Evolutionary conservation across 2,113 vertebrate genomes (phyloP).

Genomic region (Hydropotes inermis): DNA sequence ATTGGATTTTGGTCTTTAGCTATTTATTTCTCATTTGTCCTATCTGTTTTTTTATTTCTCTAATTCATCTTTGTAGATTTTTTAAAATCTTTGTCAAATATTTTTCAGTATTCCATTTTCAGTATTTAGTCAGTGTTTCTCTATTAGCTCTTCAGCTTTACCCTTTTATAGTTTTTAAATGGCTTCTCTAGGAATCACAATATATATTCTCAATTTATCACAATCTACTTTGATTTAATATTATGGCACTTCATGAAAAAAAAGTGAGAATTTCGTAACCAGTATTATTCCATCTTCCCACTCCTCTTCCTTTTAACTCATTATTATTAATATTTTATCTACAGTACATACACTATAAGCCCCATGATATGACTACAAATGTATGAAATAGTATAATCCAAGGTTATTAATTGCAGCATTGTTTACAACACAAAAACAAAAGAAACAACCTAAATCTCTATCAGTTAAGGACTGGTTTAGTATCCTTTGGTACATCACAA

Average conservation of each 20-base stretch:
- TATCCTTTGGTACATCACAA: neutral
- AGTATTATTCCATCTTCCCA: neutral
- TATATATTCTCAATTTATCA: neutral
- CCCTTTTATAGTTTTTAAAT: neutral
- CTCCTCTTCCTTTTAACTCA: neutral
- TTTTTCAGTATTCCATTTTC: neutral
- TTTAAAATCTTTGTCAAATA: neutral
- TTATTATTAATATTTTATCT: neutral
- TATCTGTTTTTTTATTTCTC: neutral
- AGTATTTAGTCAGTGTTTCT: neutral
- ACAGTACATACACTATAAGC: neutral
- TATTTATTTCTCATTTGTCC: neutral
- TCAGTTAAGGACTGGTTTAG: neutral
- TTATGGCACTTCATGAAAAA: neutral
- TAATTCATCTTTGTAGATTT: neutral
- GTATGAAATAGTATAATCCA: neutral
- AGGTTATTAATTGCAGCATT: neutral
- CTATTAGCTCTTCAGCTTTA: neutral
- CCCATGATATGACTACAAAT: neutral
- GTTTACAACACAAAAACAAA: neutral
- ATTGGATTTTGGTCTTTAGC: neutral
- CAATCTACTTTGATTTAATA: neutral
- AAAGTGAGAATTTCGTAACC: neutral
- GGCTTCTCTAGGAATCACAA: neutral
- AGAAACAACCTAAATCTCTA: neutral